Conservation (phyloP, 2,888 invertebrate species). For the Coremacera marginata region DNA sequence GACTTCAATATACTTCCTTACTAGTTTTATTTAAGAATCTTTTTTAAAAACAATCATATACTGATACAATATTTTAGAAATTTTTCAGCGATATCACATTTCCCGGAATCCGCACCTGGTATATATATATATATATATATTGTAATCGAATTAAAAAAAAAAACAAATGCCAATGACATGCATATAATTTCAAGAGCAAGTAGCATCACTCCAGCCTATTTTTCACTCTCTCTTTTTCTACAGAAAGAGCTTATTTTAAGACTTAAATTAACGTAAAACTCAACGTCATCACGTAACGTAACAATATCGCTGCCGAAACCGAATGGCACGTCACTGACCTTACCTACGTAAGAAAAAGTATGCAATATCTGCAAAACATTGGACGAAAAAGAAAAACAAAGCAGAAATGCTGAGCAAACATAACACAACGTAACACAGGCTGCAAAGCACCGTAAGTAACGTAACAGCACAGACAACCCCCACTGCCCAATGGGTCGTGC, state of each 20-base stretch:
- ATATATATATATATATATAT: not conserved
- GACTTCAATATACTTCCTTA: no score
- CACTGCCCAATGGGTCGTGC: no score
- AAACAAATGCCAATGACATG: not conserved
- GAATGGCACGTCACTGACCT: constrained; percentile 49
- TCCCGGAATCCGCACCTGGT: no score
- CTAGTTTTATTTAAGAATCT: no score
- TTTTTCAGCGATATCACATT: no score
- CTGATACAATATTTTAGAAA: no score
- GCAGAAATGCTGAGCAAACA: not conserved
- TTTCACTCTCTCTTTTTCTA: no score
- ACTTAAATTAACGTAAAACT: not conserved
- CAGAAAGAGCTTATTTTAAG: no score
- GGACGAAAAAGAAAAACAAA: not conserved
- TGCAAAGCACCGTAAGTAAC: not conserved
- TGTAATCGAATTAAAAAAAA: not conserved
- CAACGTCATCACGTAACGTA: not conserved
- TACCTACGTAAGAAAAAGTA: constrained; percentile 40
- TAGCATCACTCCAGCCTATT: not conserved
- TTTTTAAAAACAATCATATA: no score
- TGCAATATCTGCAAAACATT: not conserved
- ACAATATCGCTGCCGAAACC: not conserved
- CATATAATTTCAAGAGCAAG: not conserved
- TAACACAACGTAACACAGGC: not conserved
- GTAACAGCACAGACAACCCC: not conserved